Percentiles rank a stretch among this genome's conserved stretches.
Conservation (phyloP, 2,797 vertebrate species). For the Leptodactylus fallax region DNA sequence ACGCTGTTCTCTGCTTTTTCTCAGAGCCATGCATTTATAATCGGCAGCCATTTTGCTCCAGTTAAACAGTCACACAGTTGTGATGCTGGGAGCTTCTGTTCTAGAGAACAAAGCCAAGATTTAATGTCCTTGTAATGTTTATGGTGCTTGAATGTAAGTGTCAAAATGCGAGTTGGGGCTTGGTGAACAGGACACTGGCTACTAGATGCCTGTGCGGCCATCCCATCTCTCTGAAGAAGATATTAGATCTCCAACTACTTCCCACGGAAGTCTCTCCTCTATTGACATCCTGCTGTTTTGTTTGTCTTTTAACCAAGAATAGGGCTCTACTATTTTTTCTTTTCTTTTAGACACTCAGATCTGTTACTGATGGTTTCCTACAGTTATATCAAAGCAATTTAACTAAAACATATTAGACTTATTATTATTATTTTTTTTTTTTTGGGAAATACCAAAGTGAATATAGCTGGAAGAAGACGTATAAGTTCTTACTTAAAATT, state of each 20-base stretch:
- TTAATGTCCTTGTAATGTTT: constrained; percentile 74
- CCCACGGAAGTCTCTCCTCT: constrained; percentile 77
- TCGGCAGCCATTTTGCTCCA: constrained; percentile 62
- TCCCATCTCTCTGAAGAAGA: constrained; percentile 64
- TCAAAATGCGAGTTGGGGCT: constrained; percentile 75
- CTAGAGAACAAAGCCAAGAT: constrained; percentile 71
- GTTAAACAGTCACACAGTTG: constrained; percentile 68
- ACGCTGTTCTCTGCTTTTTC: constrained; percentile 51
- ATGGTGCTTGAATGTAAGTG: constrained; percentile 75
- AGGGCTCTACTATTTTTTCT: constrained; percentile 67
- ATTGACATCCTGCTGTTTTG: constrained; percentile 79
- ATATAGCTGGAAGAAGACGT: no score
- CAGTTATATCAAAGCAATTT: background rate
- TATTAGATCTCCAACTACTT: constrained; percentile 69
- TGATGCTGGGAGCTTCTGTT: constrained; percentile 70
- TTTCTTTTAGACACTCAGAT: constrained; percentile 63
- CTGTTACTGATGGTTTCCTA: background rate
- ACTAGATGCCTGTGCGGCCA: constrained; percentile 59
- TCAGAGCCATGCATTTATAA: constrained; percentile 68
- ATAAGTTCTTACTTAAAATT: no score
- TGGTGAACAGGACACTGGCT: constrained; percentile 67
- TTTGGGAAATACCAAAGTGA: no score
- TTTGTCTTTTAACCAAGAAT: constrained; percentile 77
- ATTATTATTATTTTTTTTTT: no score
- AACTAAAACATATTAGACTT: no score